Percentiles rank a stretch among this genome's conserved stretches.
Conservation (phyloP, 1,140 invertebrate species). For the Helicoverpa armigera region DNA sequence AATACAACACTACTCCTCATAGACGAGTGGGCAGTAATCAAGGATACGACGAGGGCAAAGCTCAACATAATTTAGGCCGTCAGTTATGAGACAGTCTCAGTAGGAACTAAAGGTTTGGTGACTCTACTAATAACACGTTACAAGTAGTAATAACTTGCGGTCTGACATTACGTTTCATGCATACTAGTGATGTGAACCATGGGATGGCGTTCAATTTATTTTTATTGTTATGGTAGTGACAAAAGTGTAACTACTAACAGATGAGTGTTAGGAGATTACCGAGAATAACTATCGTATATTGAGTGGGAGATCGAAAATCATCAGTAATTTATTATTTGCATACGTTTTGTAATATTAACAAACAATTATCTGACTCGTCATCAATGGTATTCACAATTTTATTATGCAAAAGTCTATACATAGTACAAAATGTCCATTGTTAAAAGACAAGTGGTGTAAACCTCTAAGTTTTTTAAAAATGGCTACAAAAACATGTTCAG, state of each 20-base stretch:
- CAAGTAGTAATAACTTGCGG: slow-evolving; percentile 60
- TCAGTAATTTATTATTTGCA: too few relatives aligned
- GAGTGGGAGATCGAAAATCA: too few relatives aligned
- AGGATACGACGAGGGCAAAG: slow-evolving; percentile 21
- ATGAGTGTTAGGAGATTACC: too few relatives aligned
- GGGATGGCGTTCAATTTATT: slow-evolving; percentile 14
- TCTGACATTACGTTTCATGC: slow-evolving; percentile 51
- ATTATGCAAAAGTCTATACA: too few relatives aligned
- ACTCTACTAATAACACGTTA: slow-evolving; percentile 65
- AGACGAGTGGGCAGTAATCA: slow-evolving; percentile 29
- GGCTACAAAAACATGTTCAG: too few relatives aligned
- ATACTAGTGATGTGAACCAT: slow-evolving; percentile 23
- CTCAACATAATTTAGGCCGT: slow-evolving; percentile 29
- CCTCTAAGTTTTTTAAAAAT: too few relatives aligned
- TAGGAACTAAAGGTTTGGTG: slow-evolving; percentile 46
- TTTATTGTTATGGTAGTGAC: slow-evolving; percentile 13
- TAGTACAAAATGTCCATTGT: too few relatives aligned
- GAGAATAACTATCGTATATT: too few relatives aligned
- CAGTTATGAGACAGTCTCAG: slow-evolving; percentile 14
- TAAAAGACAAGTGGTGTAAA: too few relatives aligned
- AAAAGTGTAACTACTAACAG: background rate
- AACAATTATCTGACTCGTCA: too few relatives aligned
- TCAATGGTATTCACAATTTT: too few relatives aligned
- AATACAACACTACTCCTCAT: slow-evolving; percentile 1
- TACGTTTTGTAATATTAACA: too few relatives aligned